Evolutionary conservation across 1,140 invertebrate species (phyloP).

Genomic region (Halesus radiatus): DNA sequence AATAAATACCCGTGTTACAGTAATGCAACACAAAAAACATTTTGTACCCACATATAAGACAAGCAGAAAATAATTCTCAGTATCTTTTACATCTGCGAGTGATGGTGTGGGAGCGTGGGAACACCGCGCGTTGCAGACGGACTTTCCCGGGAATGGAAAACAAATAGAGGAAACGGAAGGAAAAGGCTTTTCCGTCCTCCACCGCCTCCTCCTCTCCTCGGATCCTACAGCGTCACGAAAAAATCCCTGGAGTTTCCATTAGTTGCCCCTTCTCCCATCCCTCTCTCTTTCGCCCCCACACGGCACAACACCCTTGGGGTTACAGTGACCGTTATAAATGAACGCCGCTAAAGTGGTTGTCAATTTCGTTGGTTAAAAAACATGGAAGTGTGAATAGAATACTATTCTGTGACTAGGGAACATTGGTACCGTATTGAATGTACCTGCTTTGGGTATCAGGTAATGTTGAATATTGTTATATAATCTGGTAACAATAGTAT

Average conservation of each 20-base stretch:
- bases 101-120: conserved; percentile 39
- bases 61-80: background rate
- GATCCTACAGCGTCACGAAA: conserved; percentile 32
- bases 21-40: too few species aligned
- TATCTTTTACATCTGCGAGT: background rate
- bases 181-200: conserved; percentile 19
- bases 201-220: background rate
- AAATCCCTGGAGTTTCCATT: conserved; percentile 55
- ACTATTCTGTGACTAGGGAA: too few species aligned
- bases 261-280: conserved; percentile 11
- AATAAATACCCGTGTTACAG: too few species aligned
- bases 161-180: conserved; percentile 48
- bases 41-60: too few species aligned
- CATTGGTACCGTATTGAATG: too few species aligned
- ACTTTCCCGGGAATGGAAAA: conserved; percentile 41
- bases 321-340: conserved; percentile 45
- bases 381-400: conserved; percentile 2
- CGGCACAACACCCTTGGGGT: background rate
- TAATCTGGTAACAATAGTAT: too few species aligned
- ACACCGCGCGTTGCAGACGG: conserved; percentile 48
- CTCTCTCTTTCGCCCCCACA: background rate
- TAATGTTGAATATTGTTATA: too few species aligned
- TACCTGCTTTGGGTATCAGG: too few species aligned
- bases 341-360: conserved; percentile 33
- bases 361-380: conserved; percentile 31